Evolutionary conservation across 2,888 invertebrate species (phyloP), one percentile per base, ranked within the genome.

Genomic region (Masnerella sp.): DNA sequence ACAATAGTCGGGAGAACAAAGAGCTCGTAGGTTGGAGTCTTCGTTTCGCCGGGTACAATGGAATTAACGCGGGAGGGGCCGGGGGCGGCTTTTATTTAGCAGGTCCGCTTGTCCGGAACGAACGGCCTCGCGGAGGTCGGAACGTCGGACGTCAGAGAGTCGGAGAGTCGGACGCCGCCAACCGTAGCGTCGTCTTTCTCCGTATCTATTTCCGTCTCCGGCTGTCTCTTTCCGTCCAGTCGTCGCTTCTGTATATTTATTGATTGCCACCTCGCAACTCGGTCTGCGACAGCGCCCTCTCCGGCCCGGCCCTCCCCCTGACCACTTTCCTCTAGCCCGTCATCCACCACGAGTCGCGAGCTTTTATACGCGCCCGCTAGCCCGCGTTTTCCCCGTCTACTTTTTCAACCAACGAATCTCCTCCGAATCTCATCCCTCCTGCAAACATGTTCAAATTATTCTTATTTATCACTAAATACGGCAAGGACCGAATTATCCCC

Each of bases 231-330:
- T 51, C 51, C 68, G 70, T 43, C 68, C 77, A 77, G 74, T 77
- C 68, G 79, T 75, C 71, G 82, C 83, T 85, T 85, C 85, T 85
- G 85, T 85, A 86, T 86, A 85, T 86, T 86, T 87, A 87, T 87
- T 86, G 86, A 87, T 87, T 87, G 85, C 86, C 86, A 85, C 86
- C 84, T 85, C 85, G 83, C 80, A 38, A 65, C 81, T 83, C 81
- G 78, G 77, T 81, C 78, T 79, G 79, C 80, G 79, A 80, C 79
- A 79, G 75, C 74, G 75, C 47, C 65, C 59, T 56, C 72, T 67
- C 43, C 65, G 47, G 51, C 59, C 49, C 65, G 18, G 62, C 58
- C 72, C 69, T 40, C 65, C 51, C 54, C 59, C 49, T 62, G 18
- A 61, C 22, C 74, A 74, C 78, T 75, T 73, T 73, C 76, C 74